Percentiles rank a stretch among this genome's conserved stretches.
These are phyloP conservation scores for Bufotes viridis DNA, from an alignment of 2,797 vertebrate species.

Conservation along the genomic window DNA sequence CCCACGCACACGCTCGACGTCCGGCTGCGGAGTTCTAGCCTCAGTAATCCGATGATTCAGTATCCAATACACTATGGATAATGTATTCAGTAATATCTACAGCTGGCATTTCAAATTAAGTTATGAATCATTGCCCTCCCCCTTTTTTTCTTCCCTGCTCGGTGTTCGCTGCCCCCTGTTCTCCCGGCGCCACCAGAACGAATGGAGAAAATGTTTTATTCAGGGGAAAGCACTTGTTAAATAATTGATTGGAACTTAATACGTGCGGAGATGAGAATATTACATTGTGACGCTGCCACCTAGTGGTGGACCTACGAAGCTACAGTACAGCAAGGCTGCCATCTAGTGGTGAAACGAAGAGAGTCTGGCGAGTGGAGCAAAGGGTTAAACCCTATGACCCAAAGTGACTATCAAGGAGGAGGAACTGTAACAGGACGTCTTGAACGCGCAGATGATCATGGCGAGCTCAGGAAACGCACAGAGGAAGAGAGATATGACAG, in stretches of 20 bases:
- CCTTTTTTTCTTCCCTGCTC: background rate
- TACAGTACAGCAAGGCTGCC: background rate
- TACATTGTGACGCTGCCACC: background rate
- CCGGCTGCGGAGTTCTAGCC: background rate
- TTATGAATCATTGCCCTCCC: constrained; percentile 5
- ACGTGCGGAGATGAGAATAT: background rate
- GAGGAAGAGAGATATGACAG: background rate
- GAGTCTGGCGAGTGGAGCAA: background rate
- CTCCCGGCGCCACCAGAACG: constrained; percentile 22
- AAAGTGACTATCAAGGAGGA: background rate
- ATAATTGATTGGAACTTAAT: constrained; percentile 52
- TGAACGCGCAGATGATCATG: background rate
- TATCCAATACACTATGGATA: background rate
- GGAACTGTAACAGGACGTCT: background rate
- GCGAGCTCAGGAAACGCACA: background rate
- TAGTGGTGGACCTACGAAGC: background rate
- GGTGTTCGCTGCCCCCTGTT: constrained; percentile 1
- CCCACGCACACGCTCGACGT: background rate
- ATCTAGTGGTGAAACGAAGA: background rate
- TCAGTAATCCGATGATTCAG: background rate
- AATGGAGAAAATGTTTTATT: constrained; percentile 57
- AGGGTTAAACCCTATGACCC: background rate
- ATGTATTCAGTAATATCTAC: constrained; percentile 43
- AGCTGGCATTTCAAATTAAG: background rate
- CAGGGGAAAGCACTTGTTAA: constrained; percentile 39